These are phyloP conservation scores for Athetis lepigone DNA, from an alignment of 2,888 invertebrate genomes.

Conservation along the genomic window DNA sequence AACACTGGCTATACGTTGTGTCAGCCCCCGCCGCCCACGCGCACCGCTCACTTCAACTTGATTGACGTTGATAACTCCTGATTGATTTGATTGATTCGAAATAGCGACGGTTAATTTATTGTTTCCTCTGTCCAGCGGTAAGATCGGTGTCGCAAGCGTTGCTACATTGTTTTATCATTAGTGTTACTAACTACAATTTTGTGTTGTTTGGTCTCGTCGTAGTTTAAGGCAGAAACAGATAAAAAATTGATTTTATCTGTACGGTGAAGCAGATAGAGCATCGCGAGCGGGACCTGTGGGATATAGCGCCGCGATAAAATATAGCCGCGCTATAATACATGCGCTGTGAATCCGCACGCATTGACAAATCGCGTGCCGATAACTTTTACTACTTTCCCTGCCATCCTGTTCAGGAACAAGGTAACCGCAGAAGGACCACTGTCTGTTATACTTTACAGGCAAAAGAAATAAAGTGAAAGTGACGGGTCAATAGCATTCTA, in stretches of 20 bases:
- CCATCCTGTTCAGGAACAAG: background rate
- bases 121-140: constrained; percentile 36
- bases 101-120: constrained; percentile 48
- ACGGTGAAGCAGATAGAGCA: constrained; percentile 33
- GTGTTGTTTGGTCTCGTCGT: background rate
- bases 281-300: no score
- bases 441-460: background rate
- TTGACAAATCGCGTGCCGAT: constrained; percentile 53
- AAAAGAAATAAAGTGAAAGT: background rate
- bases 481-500: no score
- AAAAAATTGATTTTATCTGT: background rate
- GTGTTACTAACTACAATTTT: background rate
- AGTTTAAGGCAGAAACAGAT: background rate
- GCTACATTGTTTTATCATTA: background rate
- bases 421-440: constrained; percentile 3
- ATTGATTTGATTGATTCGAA: constrained; percentile 47
- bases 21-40: constrained; percentile 28
- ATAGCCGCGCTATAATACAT: constrained; percentile 19
- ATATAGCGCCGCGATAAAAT: constrained; percentile 2
- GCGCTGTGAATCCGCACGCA: constrained; percentile 43
- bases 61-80: constrained; percentile 32
- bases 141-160: constrained; percentile 18
- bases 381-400: constrained; percentile 57
- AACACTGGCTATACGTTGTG: background rate
- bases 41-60: constrained; percentile 19